phyloP scores from a whole-genome alignment of 2,888 invertebrate species.

The Deladenus siricidicola region DNA sequence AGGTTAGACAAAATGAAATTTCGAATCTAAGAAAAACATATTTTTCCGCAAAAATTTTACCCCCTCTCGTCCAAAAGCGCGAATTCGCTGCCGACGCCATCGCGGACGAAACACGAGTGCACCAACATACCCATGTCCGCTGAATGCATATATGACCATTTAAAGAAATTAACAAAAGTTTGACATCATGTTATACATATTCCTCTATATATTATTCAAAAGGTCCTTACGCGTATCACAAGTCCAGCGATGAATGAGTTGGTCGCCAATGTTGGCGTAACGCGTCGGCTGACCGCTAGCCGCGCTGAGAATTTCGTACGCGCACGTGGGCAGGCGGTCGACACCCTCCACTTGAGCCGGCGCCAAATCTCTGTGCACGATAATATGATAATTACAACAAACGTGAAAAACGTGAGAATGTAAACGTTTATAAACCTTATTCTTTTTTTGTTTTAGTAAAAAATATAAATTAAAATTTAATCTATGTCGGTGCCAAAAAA shows the following conservation, averaged over 20 bases:
- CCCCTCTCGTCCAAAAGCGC: constrained; percentile 48
- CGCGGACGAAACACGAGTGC: constrained; percentile 48
- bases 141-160: constrained; percentile 10
- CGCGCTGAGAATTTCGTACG: constrained; percentile 42
- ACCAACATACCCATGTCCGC: constrained; percentile 47
- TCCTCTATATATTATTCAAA: neutral
- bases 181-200: no score
- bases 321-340: constrained; percentile 29
- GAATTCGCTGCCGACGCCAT: constrained; percentile 46
- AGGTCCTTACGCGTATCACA: constrained; percentile 38
- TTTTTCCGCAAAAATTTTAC: no score
- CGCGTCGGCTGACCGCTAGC: constrained; percentile 36
- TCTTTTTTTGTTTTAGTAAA: no score
- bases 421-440: no score
- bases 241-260: constrained; percentile 46
- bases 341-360: constrained; percentile 13
- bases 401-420: no score
- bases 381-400: constrained; percentile 5
- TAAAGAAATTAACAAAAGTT: constrained; percentile 13
- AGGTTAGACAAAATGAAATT: no score
- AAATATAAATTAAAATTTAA: no score
- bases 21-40: no score
- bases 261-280: constrained; percentile 48
- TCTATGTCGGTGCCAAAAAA: no score
- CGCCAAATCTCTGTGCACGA: constrained; percentile 25